Evolutionary conservation across 2,113 vertebrate species (phyloP).

Genomic region (Zosterops pallidus): DNA sequence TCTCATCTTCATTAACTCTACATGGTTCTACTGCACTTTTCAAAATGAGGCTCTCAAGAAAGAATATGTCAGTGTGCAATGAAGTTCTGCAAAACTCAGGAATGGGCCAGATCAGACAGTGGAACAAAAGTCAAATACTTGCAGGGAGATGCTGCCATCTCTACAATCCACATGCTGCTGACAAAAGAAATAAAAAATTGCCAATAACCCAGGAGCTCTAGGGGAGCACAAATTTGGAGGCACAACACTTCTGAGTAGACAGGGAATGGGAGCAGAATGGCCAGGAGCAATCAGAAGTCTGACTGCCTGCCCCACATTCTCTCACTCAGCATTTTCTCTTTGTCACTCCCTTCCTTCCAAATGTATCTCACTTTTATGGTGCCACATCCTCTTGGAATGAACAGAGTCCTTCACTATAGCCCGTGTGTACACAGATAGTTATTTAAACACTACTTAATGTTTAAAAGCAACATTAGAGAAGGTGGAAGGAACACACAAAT

Average conservation of each 20-base stretch:
- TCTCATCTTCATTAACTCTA: not conserved
- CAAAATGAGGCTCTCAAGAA: not conserved
- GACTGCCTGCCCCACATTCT: not conserved
- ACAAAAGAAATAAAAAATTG: not conserved
- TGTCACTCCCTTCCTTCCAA: not conserved
- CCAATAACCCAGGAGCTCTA: not conserved
- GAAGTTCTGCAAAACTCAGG: not conserved
- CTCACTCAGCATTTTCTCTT: not conserved
- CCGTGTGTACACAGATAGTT: not conserved
- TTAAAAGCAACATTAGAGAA: not conserved
- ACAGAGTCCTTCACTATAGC: not conserved
- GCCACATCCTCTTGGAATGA: not conserved
- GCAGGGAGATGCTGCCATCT: not conserved
- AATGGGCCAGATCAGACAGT: not conserved
- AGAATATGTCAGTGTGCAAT: not conserved
- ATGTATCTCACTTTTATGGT: not conserved
- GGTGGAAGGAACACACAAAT: not conserved
- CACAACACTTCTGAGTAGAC: not conserved
- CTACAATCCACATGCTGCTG: not conserved
- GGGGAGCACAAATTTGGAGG: not conserved
- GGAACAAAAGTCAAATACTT: not conserved
- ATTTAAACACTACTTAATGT: not conserved
- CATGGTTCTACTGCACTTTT: not conserved
- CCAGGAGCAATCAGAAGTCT: not conserved
- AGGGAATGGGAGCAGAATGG: not conserved